A percentile compares a stretch with the other conserved stretches of the same genome.
Conservation (phyloP, 2,797 vertebrate species). For the Leucoraja ocellata region DNA sequence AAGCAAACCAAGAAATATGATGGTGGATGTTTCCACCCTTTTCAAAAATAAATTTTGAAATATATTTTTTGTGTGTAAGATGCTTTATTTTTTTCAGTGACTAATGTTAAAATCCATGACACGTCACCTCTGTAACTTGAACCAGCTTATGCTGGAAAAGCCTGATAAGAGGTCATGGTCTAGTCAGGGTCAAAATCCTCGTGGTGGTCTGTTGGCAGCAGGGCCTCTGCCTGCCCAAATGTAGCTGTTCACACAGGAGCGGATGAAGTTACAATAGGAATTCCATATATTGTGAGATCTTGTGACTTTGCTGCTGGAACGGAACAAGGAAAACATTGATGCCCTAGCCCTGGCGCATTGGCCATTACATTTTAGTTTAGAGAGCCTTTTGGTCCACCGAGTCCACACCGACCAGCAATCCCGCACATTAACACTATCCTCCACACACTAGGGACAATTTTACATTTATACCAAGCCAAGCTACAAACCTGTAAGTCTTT, state of each 20-base stretch:
- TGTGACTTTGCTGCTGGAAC: not conserved
- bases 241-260: not conserved
- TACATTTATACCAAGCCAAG: too few relatives aligned
- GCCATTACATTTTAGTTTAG: not conserved
- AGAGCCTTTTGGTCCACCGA: too few relatives aligned
- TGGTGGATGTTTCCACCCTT: not conserved
- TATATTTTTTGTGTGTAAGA: slow-evolving; percentile 17
- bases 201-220: not conserved
- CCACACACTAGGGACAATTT: too few relatives aligned
- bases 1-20: not conserved
- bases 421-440: too few relatives aligned
- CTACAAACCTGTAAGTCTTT: too few relatives aligned
- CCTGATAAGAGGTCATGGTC: not conserved
- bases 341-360: not conserved
- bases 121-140: not conserved
- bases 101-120: not conserved
- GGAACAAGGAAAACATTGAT: not conserved
- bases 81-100: too few relatives aligned
- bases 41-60: not conserved
- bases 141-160: not conserved
- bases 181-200: not conserved
- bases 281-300: not conserved
- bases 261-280: not conserved
- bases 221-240: not conserved
- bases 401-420: too few relatives aligned